Conservation (phyloP, 2,113 vertebrate genomes). For the Engystomops pustulosus region DNA sequence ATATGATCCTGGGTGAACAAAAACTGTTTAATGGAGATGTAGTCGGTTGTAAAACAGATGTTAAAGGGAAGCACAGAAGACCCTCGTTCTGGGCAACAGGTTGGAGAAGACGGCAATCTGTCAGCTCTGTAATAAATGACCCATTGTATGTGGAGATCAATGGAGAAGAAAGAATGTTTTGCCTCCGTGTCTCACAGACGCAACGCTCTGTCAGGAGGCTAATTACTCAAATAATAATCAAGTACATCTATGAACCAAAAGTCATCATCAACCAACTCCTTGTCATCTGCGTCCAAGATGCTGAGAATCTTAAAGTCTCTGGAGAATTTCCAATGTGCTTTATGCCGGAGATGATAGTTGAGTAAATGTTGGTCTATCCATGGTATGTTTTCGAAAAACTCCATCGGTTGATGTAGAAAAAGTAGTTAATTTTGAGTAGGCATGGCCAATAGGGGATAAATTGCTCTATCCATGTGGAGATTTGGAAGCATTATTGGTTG, state of each 20-base stretch:
- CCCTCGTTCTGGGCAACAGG: background rate
- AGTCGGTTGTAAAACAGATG: background rate
- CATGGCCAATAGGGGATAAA: too few species aligned
- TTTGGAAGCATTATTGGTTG: too few species aligned
- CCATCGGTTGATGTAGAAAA: too few species aligned
- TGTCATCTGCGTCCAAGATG: background rate
- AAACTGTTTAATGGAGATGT: background rate
- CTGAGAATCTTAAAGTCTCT: background rate
- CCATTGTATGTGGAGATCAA: constrained; percentile 12
- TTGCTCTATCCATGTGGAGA: too few species aligned
- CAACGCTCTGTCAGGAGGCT: background rate
- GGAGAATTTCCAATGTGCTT: too few species aligned
- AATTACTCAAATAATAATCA: constrained; percentile 9
- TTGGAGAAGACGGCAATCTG: background rate
- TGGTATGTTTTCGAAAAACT: too few species aligned
- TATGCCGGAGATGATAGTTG: too few species aligned
- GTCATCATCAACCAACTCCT: background rate
- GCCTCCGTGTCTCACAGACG: background rate
- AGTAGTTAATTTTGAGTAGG: too few species aligned
- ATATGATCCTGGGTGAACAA: background rate
- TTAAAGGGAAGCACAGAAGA: background rate
- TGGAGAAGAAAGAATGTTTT: constrained; percentile 17
- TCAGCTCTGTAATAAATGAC: background rate
- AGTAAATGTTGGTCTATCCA: too few species aligned
- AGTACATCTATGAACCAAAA: constrained; percentile 14